These are phyloP conservation scores for Portevinia maculata DNA, from an alignment of 2,888 invertebrate genomes.

Conservation along the genomic window DNA sequence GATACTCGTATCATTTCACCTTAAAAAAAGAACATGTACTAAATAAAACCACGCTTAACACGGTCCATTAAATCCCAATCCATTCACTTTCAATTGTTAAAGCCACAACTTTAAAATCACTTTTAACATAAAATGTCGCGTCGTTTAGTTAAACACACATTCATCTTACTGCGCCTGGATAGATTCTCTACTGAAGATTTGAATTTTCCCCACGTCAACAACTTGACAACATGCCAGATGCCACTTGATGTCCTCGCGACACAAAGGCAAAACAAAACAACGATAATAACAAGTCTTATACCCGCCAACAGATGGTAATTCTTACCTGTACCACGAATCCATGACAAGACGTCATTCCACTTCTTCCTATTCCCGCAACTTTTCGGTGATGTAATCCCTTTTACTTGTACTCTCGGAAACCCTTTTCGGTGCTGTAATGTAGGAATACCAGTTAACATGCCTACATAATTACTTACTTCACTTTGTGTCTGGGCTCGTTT, in stretches of 20 bases:
- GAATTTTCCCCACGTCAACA: constrained; percentile 27
- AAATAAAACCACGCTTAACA: too few species aligned
- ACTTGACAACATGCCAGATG: constrained; percentile 23
- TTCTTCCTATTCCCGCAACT: constrained; percentile 8
- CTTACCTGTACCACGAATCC: constrained; percentile 41
- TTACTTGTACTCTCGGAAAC: constrained; percentile 22
- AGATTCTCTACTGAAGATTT: constrained; percentile 38
- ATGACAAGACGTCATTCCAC: constrained; percentile 43
- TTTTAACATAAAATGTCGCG: neutral
- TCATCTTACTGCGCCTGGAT: neutral
- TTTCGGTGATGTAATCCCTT: constrained; percentile 56
- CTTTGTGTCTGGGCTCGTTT: constrained; percentile 32
- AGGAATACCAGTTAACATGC: constrained; percentile 33
- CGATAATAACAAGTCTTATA: constrained; percentile 31
- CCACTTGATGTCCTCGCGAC: constrained; percentile 30
- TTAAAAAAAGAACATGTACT: too few species aligned
- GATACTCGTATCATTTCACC: too few species aligned
- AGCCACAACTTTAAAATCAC: constrained; percentile 2
- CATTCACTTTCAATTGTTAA: neutral
- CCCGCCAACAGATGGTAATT: constrained; percentile 34
- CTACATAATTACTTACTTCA: constrained; percentile 42
- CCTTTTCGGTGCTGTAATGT: constrained; percentile 25
- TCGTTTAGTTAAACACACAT: neutral
- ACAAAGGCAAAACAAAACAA: neutral
- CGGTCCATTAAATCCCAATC: too few species aligned